Evolutionary conservation across 2,797 vertebrate genomes (phyloP), one percentile per base, ranked within the genome.

Genomic region (Myotis daubentonii): DNA sequence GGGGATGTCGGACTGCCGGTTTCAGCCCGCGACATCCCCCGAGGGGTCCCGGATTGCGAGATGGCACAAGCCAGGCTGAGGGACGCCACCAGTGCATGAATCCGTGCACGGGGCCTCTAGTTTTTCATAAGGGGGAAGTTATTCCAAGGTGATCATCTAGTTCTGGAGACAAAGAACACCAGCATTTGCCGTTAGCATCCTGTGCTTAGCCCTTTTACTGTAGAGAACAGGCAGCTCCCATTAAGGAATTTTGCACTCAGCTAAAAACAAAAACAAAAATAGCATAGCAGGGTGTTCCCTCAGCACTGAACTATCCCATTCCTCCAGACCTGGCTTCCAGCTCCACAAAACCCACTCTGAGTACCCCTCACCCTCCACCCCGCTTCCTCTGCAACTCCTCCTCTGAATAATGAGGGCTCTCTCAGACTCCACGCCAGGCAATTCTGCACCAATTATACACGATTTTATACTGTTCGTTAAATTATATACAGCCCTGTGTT

Each of bases 371-470:
- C 44, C 62, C 60, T 22, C 3, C 17, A 25, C 30, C n/a, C 38
- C 36, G 8, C 33, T 3, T 55, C 22, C 49, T 49, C 74, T 0
- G 20, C 60, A 89, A 23, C 66, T 49, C 86, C 30, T 57, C 22
- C 71, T 30, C 66, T 33, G 44, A 95, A 66, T 44, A 49, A 91
- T 16, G 49, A 66, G 17, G 71, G 20, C 65, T 89, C 75, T 68
- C 71, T 88, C 30, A 4, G 0, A 68, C 55, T 44, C 72, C 75
- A 66, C 83, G 30, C 68, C 93, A 93, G 92, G 74, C 84, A 91
- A 93, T 79, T 84, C 87, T 72, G 49, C 74, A 78, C 71, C 91
- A 89, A 91, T 91, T 87, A 94, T 11, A 94, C 10, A 80, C 4
- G 16, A 84, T 93, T 86, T 89, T 51, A 76, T 70, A 86, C 80